Base-by-base conservation (phyloP, 2,797 vertebrate species). In the Ctenopoma multispine region DNA sequence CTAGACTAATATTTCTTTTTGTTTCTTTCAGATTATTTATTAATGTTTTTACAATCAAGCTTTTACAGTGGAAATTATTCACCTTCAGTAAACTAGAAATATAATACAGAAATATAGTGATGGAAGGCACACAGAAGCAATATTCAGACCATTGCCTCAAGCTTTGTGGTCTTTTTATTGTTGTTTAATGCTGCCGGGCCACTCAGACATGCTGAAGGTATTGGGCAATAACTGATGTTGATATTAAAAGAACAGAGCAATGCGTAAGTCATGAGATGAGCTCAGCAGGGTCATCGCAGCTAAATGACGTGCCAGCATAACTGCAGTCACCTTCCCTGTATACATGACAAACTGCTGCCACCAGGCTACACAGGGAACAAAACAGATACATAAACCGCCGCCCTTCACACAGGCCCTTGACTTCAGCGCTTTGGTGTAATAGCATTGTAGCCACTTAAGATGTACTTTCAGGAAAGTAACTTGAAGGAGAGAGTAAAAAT, bases 291-390 rank as follows among this genome's bases (percentile, higher is more conserved):
- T 93, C 88, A 84, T 87, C 86, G 58, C 68, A 80, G 88, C 84
- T 51, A 85, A 88, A 93, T 90, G 91, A 83, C 91, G 91, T 72
- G 82, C 90, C 80, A 84, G 43, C 74, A 74, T 72, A 92, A 87
- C 92, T 90, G 90, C 69, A 81, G 89, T 94, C 92, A 94, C 94
- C 93, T 95, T 94, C 85, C 70, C 89, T 92, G 90, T 91, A 90
- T 82, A 90, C 90, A 61, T 83, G 79, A 87, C 59, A 83, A 85
- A 83, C 64, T 41, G 72, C 90, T 90, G 89, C 86, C 90, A 91
- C 78, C 81, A 67, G 89, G 89, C 90, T 88, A 90, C 70, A 53
- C 72, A 78, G 84, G 91, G 85, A 72, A 87, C 80, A 31, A 89
- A 86, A 70, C 72, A 87, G 85, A 90, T 75, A 77, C 90, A 93